Evolutionary conservation across 2,797 vertebrate genomes (phyloP), one percentile per base, ranked within the genome.

Genomic region (Melanotaenia parkinsoni): DNA sequence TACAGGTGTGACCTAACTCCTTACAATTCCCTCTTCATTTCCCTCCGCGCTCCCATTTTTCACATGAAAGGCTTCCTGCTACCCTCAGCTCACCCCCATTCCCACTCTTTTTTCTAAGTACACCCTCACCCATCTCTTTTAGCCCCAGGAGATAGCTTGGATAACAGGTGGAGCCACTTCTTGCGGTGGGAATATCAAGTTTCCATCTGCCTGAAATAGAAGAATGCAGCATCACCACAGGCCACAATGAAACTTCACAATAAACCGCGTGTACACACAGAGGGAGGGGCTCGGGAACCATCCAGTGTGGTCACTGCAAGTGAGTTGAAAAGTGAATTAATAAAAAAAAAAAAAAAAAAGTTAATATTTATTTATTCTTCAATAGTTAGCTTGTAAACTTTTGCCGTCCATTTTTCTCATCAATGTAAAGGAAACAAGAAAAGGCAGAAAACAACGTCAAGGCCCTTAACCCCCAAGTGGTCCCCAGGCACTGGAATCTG

Each of bases 141-240:
- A 69, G 86, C 89, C 89, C 72, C 84, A 65, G 87, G 91, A 90
- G 87, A 86, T 76, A 47, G 83, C 80, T 87, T 72, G 81, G 83
- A 90, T 90, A 91, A 89, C 86, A 90, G 90, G 90, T 91, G 88
- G 87, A 91, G 87, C 73, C 72, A 40, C 79, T 80, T 80, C 79
- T 89, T 90, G 82, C 47, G 53, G 22, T 32, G 35, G 32, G 37
- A 43, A 80, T 84, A 86, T 92, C 89, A 74, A 56, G 86, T 93
- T 92, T 86, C 88, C 51, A 72, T 90, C 66, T 66, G 72, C 74
- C 80, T 84, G 79, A 85, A 88, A 91, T 80, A 73, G 73, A 89
- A 90, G 89, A 89, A 87, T 83, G 77, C 78, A 62, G 65, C 24
- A 18, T 86, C 82, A 87, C 88, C 75, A 73, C 66, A 66, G 73